phyloP scores from a whole-genome alignment of 2,113 vertebrate genomes.

The Pygoscelis adeliae region DNA sequence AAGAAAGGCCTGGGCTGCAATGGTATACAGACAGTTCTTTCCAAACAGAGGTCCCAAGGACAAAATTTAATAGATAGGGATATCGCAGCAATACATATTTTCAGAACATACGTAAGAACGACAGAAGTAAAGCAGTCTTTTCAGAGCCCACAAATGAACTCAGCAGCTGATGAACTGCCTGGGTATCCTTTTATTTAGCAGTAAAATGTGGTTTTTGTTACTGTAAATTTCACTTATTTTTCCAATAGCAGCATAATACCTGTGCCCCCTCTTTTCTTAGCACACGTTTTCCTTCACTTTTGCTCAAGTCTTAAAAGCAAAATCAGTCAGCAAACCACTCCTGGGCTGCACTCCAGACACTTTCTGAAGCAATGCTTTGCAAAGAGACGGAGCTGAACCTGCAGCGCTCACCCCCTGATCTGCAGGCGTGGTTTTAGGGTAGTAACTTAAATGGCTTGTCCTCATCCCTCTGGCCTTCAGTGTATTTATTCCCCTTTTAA shows the following conservation, averaged over 20 bases:
- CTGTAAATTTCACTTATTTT: not conserved
- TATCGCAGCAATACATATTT: rapidly evolving
- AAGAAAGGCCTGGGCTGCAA: not conserved
- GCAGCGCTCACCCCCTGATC: not conserved
- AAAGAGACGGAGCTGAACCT: not conserved
- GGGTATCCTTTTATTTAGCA: not conserved
- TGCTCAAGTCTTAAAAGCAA: not conserved
- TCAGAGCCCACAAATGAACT: not conserved
- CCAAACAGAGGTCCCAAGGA: not conserved
- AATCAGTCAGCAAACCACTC: not conserved
- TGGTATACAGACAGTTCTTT: not conserved
- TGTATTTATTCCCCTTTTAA: not conserved
- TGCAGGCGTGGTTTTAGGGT: not conserved
- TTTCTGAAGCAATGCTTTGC: not conserved
- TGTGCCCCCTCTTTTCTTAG: not conserved
- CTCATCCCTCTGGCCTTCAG: not conserved
- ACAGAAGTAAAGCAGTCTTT: not conserved
- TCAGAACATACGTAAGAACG: not conserved
- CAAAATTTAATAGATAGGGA: not conserved
- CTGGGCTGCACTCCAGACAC: not conserved
- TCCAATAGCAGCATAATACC: not conserved
- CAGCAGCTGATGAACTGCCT: not conserved
- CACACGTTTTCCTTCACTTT: not conserved
- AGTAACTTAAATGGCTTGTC: not conserved
- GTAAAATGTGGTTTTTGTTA: not conserved